Conservation (phyloP, 1,140 invertebrate species). For the Drosophila rufa region DNA sequence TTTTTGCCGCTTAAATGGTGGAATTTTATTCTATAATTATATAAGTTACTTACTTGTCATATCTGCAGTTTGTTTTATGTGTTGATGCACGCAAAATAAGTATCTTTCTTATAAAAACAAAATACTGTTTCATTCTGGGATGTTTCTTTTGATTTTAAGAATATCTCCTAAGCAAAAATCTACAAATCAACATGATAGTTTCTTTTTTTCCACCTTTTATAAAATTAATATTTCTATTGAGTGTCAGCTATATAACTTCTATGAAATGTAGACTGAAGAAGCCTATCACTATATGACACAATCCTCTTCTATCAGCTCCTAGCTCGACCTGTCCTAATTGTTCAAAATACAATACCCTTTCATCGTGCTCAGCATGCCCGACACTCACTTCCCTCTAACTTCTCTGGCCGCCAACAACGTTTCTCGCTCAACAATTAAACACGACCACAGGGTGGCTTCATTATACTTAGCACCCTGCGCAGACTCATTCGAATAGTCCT, state of each 20-base stretch:
- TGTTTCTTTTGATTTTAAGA: no score
- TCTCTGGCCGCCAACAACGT: constrained; percentile 2
- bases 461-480: constrained; percentile 46
- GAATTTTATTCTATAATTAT: background rate
- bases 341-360: constrained; percentile 5
- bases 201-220: background rate
- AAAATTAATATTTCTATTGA: background rate
- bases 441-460: constrained; percentile 42
- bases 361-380: constrained; percentile 7
- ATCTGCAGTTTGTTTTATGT: background rate
- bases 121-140: no score
- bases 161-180: no score
- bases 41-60: background rate
- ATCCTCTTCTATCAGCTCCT: background rate
- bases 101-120: background rate
- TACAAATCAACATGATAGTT: no score
- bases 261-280: background rate
- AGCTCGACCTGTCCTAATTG: constrained; percentile 6
- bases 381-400: background rate
- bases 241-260: background rate
- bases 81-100: background rate
- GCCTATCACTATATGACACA: background rate
- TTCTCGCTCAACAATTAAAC: constrained; percentile 56
- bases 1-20: background rate
- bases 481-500: constrained; percentile 13